These are phyloP conservation scores for Corydoras maculifer DNA, from an alignment of 2,113 vertebrate genomes.

Conservation along the genomic window DNA sequence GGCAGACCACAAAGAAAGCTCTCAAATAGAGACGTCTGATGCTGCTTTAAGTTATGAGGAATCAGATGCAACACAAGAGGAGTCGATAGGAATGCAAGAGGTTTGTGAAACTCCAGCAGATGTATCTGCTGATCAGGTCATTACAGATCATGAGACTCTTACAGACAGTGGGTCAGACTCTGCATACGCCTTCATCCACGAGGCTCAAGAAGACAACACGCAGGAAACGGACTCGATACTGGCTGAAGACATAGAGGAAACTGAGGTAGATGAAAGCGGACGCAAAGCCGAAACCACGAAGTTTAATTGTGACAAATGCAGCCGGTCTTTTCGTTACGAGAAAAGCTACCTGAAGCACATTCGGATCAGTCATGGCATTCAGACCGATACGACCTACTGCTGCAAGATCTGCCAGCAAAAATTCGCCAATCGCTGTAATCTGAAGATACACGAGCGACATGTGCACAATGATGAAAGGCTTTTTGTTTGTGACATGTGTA, in stretches of 20 bases:
- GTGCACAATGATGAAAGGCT: constrained; percentile 89
- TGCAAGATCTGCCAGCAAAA: constrained; percentile 87
- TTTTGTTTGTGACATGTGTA: constrained; percentile 80
- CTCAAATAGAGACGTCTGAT: constrained; percentile 54
- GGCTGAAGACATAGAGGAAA: constrained; percentile 28
- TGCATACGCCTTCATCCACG: too few relatives aligned
- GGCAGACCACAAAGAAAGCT: constrained; percentile 60
- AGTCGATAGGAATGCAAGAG: background rate
- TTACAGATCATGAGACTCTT: constrained; percentile 19
- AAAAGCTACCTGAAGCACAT: constrained; percentile 70
- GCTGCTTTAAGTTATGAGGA: constrained; percentile 14
- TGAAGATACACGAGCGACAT: constrained; percentile 88
- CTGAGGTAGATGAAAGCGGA: constrained; percentile 43
- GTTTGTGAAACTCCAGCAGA: constrained; percentile 17
- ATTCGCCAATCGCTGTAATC: constrained; percentile 93
- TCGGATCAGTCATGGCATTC: constrained; percentile 71
- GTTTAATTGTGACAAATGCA: constrained; percentile 73
- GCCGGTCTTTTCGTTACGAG: constrained; percentile 66
- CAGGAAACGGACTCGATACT: constrained; percentile 34
- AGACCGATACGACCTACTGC: constrained; percentile 72
- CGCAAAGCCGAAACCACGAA: constrained; percentile 55
- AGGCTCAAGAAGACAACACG: constrained; percentile 34
- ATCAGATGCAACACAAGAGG: constrained; percentile 6
- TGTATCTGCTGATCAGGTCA: background rate
- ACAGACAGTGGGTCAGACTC: constrained; percentile 25